A percentile compares a stretch with the other conserved stretches of the same genome.
phyloP scores from a whole-genome alignment of 2,113 vertebrate genomes.

The Chascanopsetta lugubris region DNA sequence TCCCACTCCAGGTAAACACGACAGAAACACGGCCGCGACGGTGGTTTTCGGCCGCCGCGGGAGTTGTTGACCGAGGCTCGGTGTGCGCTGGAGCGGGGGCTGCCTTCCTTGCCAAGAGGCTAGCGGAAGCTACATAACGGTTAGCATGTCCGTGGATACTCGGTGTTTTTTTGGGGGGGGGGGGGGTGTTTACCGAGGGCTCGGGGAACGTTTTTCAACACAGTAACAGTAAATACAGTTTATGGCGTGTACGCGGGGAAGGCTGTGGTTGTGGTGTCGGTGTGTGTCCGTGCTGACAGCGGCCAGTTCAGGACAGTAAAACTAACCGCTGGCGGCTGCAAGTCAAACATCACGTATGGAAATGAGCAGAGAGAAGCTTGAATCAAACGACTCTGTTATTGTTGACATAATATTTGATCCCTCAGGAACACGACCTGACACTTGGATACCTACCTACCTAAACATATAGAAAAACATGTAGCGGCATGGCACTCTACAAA shows the following conservation, averaged over 20 bases:
- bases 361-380: neutral
- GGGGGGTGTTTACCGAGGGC: neutral
- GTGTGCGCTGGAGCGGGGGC: neutral
- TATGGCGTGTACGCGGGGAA: neutral
- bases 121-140: constrained; percentile 54
- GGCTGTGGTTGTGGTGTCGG: neutral
- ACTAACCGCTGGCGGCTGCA: neutral
- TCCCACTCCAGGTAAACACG: constrained; percentile 48
- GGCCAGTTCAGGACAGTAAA: neutral
- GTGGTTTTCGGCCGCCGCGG: neutral
- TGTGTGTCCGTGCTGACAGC: neutral
- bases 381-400: neutral
- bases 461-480: no score
- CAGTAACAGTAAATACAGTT: neutral
- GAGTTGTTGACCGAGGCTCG: constrained; percentile 25
- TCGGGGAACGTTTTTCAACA: neutral
- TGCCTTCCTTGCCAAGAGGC: constrained; percentile 43
- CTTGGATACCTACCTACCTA: no score
- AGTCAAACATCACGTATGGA: neutral
- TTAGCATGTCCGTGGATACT: constrained; percentile 47
- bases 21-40: neutral
- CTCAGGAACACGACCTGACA: no score
- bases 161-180: neutral
- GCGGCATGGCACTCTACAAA: no score
- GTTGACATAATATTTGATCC: neutral